Base-by-base conservation (phyloP, 2,888 invertebrate genomes). In the Tyria jacobaeae region DNA sequence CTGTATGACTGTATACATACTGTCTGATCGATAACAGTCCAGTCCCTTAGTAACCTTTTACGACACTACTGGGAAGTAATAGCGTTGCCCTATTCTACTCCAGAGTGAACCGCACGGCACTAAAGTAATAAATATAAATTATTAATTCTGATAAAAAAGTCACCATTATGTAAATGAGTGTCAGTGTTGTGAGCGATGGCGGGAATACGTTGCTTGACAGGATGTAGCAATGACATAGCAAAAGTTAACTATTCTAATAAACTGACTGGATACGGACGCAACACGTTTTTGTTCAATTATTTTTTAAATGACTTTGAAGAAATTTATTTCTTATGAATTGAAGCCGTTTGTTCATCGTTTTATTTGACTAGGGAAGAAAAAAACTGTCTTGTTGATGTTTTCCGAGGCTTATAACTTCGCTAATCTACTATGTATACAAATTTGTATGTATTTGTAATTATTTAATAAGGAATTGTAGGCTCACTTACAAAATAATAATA, bases 211-310 rank as follows among this genome's bases (percentile, higher is more conserved):
- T 62, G 65, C 66, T 70, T 63, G 78, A 69, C 86, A 86, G 88
- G 87, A 87, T 85, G 83, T 81, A 52, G 70, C 71, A 74, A 79
- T 87, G 86, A 83, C 82, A 79, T 63, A 68, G 85, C 85, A 41
- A 71, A 75, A 75, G 48, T 48, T 31, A 21, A 35, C 50, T 64
- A 55, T 55, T 48, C 10, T 48, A 47, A 58, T 39, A 62, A 31
- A 53, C 57, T 49, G 41, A 12, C 55, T 55, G 41, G 34, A 24
- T 44, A 44, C 5, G 44, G 21, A 21, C 44, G 5, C 17, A 44
- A 44, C 21, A 12, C 4, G 44, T 44, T 44, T 21, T 21, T 44
- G 21, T 44, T 44, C 44, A 21, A 44, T 44, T 12, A 44, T 44
- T 21, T 17, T 44, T 41, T 44, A 21, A n/a, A n/a, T n/a, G n/a